phyloP scores from a whole-genome alignment of 2,888 invertebrate genomes.

The Digitonthophagus gazella region DNA sequence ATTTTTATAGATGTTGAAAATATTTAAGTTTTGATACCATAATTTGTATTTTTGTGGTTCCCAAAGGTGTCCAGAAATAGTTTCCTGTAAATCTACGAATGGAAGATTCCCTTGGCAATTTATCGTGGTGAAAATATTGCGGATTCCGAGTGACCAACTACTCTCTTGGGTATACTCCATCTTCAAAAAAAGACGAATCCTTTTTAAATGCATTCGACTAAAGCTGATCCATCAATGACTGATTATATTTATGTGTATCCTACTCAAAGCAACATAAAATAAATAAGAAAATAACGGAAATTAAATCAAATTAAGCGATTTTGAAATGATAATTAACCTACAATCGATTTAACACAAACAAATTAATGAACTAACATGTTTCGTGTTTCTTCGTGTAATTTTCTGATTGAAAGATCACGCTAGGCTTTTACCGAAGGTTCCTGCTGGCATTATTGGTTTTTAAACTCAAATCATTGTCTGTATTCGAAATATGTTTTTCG shows the following conservation, averaged over 20 bases:
- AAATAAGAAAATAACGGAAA: too few species aligned
- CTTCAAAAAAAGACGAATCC: not conserved
- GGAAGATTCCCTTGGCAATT: not conserved
- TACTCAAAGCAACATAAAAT: too few species aligned
- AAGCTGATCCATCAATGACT: not conserved
- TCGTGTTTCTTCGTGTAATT: not conserved
- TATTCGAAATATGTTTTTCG: too few species aligned
- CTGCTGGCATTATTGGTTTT: too few species aligned
- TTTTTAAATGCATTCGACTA: not conserved
- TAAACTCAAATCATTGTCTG: too few species aligned
- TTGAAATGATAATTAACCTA: not conserved
- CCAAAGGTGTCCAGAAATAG: not conserved
- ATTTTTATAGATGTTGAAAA: conserved; percentile 38
- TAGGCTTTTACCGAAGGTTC: not conserved
- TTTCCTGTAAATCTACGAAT: not conserved
- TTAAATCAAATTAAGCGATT: not conserved
- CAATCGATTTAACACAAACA: not conserved
- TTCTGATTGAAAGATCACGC: not conserved
- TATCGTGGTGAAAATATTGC: not conserved
- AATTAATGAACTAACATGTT: not conserved
- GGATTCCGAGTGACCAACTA: not conserved
- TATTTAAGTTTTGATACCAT: conserved; percentile 43
- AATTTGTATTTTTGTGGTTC: not conserved
- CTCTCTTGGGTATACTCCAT: not conserved
- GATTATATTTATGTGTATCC: not conserved